phyloP scores from a whole-genome alignment of 2,797 vertebrate species.

The Danio jaintianensis region DNA sequence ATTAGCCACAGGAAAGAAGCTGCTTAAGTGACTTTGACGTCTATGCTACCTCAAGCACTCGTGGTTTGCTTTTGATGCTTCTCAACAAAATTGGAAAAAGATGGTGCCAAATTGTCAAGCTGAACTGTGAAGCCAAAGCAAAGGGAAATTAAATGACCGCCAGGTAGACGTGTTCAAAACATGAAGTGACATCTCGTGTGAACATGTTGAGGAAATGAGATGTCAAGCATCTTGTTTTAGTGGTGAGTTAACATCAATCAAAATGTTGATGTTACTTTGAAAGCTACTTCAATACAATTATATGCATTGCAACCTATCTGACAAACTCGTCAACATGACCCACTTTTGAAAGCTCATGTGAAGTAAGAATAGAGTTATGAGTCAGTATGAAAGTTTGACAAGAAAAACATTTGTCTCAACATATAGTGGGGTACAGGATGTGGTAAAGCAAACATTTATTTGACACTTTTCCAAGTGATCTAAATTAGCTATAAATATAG shows the following conservation, averaged over 20 bases:
- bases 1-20: constrained; percentile 45
- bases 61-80: constrained; percentile 34
- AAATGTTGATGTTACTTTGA: too few species aligned
- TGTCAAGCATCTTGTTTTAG: constrained; percentile 17
- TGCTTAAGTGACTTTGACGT: constrained; percentile 51
- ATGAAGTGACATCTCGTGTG: background rate
- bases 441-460: too few species aligned
- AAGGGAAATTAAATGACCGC: constrained; percentile 8
- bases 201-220: constrained; percentile 17
- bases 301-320: background rate
- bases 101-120: constrained; percentile 47
- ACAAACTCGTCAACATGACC: constrained; percentile 4
- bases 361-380: constrained; percentile 6
- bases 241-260: background rate
- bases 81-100: constrained; percentile 22
- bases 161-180: background rate
- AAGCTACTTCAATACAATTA: background rate
- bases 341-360: constrained; percentile 18
- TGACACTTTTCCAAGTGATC: too few species aligned
- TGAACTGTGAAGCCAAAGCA: constrained; percentile 24
- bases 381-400: constrained; percentile 15
- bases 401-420: background rate
- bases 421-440: background rate
- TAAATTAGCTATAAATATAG: background rate
- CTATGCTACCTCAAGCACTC: constrained; percentile 36